Evolutionary conservation across 1,140 invertebrate genomes (phyloP).

Genomic region (Zaprionus gabonicus): DNA sequence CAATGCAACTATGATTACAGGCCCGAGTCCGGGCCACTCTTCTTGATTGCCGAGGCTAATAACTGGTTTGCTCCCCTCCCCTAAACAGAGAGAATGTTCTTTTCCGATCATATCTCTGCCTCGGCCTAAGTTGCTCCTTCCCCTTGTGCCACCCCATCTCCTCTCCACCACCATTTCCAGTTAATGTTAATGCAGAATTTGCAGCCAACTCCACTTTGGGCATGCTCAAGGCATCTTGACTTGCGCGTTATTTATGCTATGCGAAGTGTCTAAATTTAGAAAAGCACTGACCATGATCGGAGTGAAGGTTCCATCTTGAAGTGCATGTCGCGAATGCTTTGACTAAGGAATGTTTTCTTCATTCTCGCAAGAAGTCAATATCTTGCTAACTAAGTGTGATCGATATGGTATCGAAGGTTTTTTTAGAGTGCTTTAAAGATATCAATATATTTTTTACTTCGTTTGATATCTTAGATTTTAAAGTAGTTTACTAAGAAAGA

Average conservation of each 20-base stretch:
- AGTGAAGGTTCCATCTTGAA: not conserved
- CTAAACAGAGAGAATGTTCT: slow-evolving; percentile 1
- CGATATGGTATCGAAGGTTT: not conserved
- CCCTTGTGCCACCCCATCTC: not conserved
- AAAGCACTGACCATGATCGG: not conserved
- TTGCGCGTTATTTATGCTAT: not conserved
- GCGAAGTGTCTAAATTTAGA: slow-evolving; percentile 5
- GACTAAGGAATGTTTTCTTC: too few species aligned
- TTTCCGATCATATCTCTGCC: slow-evolving; percentile 33
- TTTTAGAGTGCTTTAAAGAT: not conserved
- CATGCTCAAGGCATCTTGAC: not conserved
- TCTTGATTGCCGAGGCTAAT: slow-evolving; percentile 46
- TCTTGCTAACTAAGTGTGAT: not conserved
- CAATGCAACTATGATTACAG: slow-evolving; percentile 17
- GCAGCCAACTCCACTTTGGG: not conserved
- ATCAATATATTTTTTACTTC: not conserved
- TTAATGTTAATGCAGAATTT: slow-evolving; percentile 8
- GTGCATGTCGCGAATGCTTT: too few species aligned
- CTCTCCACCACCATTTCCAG: not conserved
- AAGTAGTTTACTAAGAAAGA: not conserved
- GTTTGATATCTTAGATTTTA: not conserved
- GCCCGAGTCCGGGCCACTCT: not conserved
- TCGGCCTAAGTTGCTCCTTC: not conserved
- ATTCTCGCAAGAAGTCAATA: not conserved
- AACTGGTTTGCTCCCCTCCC: slow-evolving; percentile 25